Evolutionary conservation across 2,797 vertebrate species (phyloP), one percentile per base, ranked within the genome.

Genomic region (Benthosema pterotum): DNA sequence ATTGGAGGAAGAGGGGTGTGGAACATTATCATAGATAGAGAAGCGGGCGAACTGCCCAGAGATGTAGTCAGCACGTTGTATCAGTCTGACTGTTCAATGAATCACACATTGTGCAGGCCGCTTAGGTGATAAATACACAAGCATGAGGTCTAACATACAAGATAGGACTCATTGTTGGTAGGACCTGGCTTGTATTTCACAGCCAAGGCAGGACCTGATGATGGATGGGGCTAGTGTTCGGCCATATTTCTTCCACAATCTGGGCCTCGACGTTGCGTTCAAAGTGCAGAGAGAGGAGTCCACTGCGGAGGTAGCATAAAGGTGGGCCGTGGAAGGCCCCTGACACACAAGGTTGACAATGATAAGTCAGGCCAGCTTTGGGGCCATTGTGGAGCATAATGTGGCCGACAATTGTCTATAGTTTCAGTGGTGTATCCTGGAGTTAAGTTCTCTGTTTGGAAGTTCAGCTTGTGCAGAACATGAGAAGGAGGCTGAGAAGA

Each of bases 81-180:
- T 90, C 85, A 86, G 84, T 60, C 18, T 59, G 71, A 78, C 83
- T 67, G 74, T 74, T 85, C 85, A 77, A 92, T 93, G 91, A 93
- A 92, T 93, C 88, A 90, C 83, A 71, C 74, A 69, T 80, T 83
- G 86, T 82, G 78, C 76, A 82, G 32, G 87, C 79, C 75, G 65
- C 78, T 87, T 80, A 83, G 84, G 84, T 92, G 91, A 93, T 92
- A 91, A 93, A 93, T 91, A 90, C 84, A 87, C 87, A 72, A 83
- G 87, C 86, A 78, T 82, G 84, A 85, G 88, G 87, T 84, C 85
- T 83, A 86, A 90, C 87, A 85, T 89, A 89, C 84, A 85, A 92
- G 90, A 90, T 91, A 89, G 89, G 80, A 75, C 79, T 84, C 86
- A 86, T 86, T 90, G 90, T 89, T 82, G 84, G 84, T 79, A 62